These are phyloP conservation scores for Sarcophaga caerulescens DNA, from an alignment of 2,888 invertebrate genomes.

Conservation along the genomic window DNA sequence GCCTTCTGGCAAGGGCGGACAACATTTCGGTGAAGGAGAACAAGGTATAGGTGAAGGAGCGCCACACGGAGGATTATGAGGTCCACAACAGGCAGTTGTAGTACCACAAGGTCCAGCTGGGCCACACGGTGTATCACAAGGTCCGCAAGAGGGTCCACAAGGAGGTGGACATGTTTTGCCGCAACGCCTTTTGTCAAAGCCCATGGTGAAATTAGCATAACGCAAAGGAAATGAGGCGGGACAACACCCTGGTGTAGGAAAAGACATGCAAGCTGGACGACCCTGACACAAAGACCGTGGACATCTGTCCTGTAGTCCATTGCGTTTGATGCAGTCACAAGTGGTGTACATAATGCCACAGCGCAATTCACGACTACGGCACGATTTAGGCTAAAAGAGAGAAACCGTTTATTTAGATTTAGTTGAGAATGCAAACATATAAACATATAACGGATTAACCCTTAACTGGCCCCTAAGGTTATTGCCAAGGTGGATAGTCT, in stretches of 20 bases:
- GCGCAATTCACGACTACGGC: constrained; percentile 83
- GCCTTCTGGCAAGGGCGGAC: constrained; percentile 76
- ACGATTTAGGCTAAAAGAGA: constrained; percentile 74
- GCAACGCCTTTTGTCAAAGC: constrained; percentile 73
- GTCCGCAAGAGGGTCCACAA: constrained; percentile 44
- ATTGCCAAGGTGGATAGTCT: constrained; percentile 72
- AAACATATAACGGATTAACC: constrained; percentile 4
- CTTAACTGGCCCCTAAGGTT: constrained; percentile 62
- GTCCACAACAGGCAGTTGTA: constrained; percentile 67
- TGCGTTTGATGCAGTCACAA: constrained; percentile 83
- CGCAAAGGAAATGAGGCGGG: constrained; percentile 79
- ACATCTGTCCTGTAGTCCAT: constrained; percentile 84
- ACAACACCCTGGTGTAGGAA: constrained; percentile 82
- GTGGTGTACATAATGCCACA: constrained; percentile 82
- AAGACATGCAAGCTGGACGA: constrained; percentile 81
- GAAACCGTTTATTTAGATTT: constrained; percentile 37
- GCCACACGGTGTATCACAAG: constrained; percentile 49
- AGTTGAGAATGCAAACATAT: no score
- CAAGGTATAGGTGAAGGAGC: constrained; percentile 77
- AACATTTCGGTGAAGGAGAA: constrained; percentile 75
- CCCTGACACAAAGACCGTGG: constrained; percentile 83
- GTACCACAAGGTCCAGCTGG: no score
- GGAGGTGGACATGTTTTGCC: constrained; percentile 59
- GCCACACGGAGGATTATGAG: constrained; percentile 71
- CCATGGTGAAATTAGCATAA: constrained; percentile 78